Evolutionary conservation across 2,888 invertebrate species (phyloP).

Genomic region (Xanthorhoe spadicearia): DNA sequence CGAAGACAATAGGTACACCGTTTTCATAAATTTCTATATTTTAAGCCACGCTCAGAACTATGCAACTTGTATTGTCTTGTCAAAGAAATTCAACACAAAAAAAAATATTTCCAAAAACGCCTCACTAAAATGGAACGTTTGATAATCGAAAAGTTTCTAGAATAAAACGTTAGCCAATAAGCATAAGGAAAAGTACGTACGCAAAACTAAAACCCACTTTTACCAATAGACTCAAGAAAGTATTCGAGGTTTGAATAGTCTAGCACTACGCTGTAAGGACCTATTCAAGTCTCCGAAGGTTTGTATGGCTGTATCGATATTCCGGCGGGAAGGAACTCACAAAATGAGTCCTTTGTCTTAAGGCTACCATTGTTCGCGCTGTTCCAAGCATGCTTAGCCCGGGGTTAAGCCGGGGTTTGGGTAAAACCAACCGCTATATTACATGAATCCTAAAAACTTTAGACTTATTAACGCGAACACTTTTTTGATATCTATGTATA

Average conservation of each 20-base stretch:
- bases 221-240: slow-evolving; percentile 9
- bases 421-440: not conserved
- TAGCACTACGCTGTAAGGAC: slow-evolving; percentile 16
- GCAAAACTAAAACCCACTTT: slow-evolving; percentile 5
- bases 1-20: too few relatives aligned
- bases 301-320: slow-evolving; percentile 41
- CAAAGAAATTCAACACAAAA: not conserved
- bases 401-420: slow-evolving; percentile 11
- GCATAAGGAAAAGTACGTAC: not conserved
- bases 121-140: not conserved
- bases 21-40: too few relatives aligned
- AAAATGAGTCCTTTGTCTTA: slow-evolving; percentile 60
- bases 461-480: too few relatives aligned
- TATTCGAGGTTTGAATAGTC: slow-evolving; percentile 22
- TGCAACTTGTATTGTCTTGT: not conserved
- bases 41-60: not conserved
- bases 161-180: not conserved
- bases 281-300: slow-evolving; percentile 26
- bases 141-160: not conserved
- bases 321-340: slow-evolving; percentile 46
- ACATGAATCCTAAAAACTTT: not conserved
- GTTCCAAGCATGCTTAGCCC: slow-evolving; percentile 32
- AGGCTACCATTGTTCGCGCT: slow-evolving; percentile 50
- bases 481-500: too few relatives aligned
- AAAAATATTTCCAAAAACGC: not conserved